Evolutionary conservation across 2,888 invertebrate genomes (phyloP), one percentile per base, ranked within the genome.

Genomic region (Amphipyra berbera): DNA sequence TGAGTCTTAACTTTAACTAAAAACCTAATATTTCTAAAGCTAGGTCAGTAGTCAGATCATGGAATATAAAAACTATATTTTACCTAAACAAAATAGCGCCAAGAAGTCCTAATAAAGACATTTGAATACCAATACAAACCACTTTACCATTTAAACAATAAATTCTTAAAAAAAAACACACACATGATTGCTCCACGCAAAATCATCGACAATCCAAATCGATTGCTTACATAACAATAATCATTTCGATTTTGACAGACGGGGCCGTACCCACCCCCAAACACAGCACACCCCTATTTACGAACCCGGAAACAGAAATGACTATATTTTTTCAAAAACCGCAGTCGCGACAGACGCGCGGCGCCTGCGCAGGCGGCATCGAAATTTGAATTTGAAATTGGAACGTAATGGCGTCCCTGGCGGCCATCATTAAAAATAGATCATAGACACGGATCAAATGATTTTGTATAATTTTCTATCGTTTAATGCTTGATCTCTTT

Each of bases 391-490:
- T 90, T 90, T 80, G 81, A 89, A 91, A 90, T 90, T 90, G 83
- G 89, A 87, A 78, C 81, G 73, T 89, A 89, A 90, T 88, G 79
- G 85, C 87, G 85, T 78, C 77, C 84, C 88, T 84, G 80, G 86
- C 91, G 88, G 90, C 89, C 89, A 92, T 92, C 88, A 92, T 92
- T 92, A 92, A 90, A 92, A 92, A 90, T 90, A 91, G 90, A 92
- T 92, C 92, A 92, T 90, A 91, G 90, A 77, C 81, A 52, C 56
- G 68, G 72, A 84, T 82, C 76, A 81, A 81, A 84, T 85, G 86
- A 88, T 89, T 88, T 89, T 83, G 86, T 85, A 83, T 76, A 81
- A 81, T 82, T 73, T 81, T 75, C 57, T 77, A 72, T 76, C 70
- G 86, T 83, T 88, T 87, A 84, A 83, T 82, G 77, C 78, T 76